phyloP scores from a whole-genome alignment of 1,140 invertebrate species.

The Bactericera cockerelli region DNA sequence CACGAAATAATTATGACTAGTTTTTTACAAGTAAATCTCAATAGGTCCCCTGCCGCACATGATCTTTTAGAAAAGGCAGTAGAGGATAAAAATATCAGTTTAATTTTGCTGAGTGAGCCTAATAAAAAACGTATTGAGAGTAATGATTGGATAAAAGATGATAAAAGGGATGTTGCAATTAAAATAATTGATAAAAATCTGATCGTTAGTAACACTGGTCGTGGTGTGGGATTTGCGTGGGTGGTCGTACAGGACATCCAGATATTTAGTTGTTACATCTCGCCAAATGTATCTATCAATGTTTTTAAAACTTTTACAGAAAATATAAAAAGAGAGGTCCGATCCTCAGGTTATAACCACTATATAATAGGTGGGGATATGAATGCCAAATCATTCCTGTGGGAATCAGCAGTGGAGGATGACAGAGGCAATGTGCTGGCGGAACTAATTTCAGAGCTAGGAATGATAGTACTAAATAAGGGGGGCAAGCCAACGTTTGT shows the following conservation, averaged over 20 bases:
- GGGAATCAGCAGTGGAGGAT: neutral
- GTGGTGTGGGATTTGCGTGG: neutral
- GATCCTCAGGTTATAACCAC: neutral
- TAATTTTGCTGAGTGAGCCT: neutral
- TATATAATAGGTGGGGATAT: neutral
- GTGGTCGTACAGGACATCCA: neutral
- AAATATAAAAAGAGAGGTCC: neutral
- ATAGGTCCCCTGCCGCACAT: neutral
- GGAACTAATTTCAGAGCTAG: neutral
- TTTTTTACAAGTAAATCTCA: slow-evolving; percentile 8
- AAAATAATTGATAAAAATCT: neutral
- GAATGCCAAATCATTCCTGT: neutral
- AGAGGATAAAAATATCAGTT: neutral
- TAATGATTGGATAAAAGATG: neutral
- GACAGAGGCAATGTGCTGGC: neutral
- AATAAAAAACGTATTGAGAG: neutral
- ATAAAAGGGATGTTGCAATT: neutral
- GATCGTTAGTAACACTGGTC: neutral
- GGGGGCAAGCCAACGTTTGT: neutral
- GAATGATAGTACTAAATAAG: neutral
- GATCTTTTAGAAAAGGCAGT: neutral
- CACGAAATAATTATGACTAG: too few relatives aligned
- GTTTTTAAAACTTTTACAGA: neutral
- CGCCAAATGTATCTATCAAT: neutral
- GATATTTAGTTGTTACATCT: neutral